Base-by-base conservation (phyloP, 2,113 vertebrate genomes). In the Siphamia tubifer region DNA sequence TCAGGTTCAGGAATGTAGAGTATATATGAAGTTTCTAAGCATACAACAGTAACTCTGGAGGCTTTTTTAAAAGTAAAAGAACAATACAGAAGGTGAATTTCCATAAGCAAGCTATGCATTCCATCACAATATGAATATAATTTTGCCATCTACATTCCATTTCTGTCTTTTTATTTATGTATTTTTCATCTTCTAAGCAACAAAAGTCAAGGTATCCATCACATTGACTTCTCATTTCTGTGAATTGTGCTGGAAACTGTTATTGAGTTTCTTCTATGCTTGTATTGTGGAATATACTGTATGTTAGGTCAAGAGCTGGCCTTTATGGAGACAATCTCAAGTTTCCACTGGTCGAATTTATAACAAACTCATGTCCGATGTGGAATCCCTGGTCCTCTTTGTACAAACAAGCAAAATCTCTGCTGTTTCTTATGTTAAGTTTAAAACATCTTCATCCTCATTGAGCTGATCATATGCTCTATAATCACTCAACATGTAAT, bases 1-100 rank as follows among this genome's bases (percentile, higher is more conserved):
- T 63, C 68, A 77, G 69, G 68, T 77, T 82, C 68, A 69, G 84
- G 86, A 90, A 89, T 88, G 87, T 81, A 74, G 79, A 84, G 61
- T 69, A 71, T 66, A 81, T 64, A 88, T 84, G 73, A 80, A 62
- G 79, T 89, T 91, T 87, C 62, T 34, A 66, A 74, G 63, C 42
- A 45, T 74, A 83, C 42, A 68, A 44, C 56, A 77, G 63, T 45
- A 61, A 45, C 69, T 77, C 60, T 28, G 42, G 42, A 51, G 47
- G 42, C 55, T 49, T 63, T 48, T 79, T 69, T 58, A 76, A n/a
- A n/a, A n/a, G n/a, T 21, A n/a, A 4, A 62, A 66, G 38, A 71
- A 42, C 19, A 81, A 70, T 57, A 76, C n/a, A 63, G 54, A 58
- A 51, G 35, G 25, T 17, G 34, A 43, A 44, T 35, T 24, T 20